Base-by-base conservation (phyloP, 2,888 invertebrate genomes). In the Cosmorhoe ocellata region DNA sequence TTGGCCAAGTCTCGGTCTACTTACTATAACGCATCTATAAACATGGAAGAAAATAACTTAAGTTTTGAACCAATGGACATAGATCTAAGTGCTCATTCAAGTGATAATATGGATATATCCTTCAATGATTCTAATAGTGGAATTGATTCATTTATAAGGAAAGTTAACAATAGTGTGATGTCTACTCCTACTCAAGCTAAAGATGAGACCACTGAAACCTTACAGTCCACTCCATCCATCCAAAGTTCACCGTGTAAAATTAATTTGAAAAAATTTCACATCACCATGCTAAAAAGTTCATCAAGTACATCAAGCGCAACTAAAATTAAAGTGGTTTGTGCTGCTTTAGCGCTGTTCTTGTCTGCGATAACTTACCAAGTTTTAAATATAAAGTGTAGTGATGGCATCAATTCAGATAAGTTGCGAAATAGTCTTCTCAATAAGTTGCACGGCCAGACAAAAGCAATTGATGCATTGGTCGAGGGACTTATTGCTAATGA, bases 51-150 rank as follows among this genome's bases (percentile, higher is more conserved):
- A 38, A 55, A 53, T 41, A 63, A 80, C 51, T 46, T 59, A 24
- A 83, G 77, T 57, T 79, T 56, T 58, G 89, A 89, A 59, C 86
- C 89, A 6, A 90, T 90, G 89, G 89, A 90, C 38, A 67, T 90
- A 40, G 89, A 90, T 66, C 46, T 77, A 39, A 89, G 88, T 66
- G 55, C 59, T 38, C 71, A 75, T 66, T 89, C 89, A 9, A 56
- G 61, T 36, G 71, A 59, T 54, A 71, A 69, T 13, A 81, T 82
- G 79, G 85, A 86, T 43, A 72, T 81, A 58, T 83, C 86, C 5
- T 71, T 64, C 30, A 63, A 59, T 53, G 75, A 75, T 3, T 47
- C 61, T 18, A 51, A 42, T 26, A 38, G 27, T 44, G 47, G 51
- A 27, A 36, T 51, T 7, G 52, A 44, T 5, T 36, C 22, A 3